Percentiles rank a stretch among this genome's conserved stretches.
phyloP scores from a whole-genome alignment of 2,797 vertebrate genomes.

The Sebastes ruberrimus region DNA sequence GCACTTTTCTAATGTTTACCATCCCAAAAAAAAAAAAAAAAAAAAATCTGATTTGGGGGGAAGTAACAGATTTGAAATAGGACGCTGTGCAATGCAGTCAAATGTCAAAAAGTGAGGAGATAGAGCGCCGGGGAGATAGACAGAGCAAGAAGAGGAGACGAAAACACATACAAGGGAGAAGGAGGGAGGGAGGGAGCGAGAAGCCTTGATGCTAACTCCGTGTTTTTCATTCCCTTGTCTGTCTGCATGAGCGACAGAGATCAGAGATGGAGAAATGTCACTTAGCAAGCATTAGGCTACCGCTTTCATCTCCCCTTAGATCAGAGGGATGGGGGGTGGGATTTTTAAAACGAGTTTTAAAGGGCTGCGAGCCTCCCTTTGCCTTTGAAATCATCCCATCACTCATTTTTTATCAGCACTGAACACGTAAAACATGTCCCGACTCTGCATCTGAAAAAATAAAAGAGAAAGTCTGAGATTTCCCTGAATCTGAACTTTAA shows the following conservation, averaged over 20 bases:
- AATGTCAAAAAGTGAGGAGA: constrained; percentile 56
- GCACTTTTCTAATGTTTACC: constrained; percentile 40
- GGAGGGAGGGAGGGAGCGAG: constrained; percentile 16
- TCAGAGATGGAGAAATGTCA: constrained; percentile 80
- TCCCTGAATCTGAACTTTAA: constrained; percentile 57
- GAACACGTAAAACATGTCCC: constrained; percentile 67
- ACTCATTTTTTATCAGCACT: constrained; percentile 71
- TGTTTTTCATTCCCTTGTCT: constrained; percentile 51
- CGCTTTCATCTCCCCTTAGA: constrained; percentile 71
- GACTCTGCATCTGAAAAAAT: constrained; percentile 31
- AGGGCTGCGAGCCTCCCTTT: constrained; percentile 58
- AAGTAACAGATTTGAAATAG: constrained; percentile 29
- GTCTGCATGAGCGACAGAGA: constrained; percentile 69
- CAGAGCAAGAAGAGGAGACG: constrained; percentile 7
- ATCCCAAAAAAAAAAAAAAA: neutral
- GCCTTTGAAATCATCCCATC: constrained; percentile 74
- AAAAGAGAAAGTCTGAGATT: constrained; percentile 21
- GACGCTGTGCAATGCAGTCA: constrained; percentile 33
- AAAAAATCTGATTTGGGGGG: constrained; percentile 18
- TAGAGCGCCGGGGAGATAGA: constrained; percentile 10
- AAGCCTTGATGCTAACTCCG: constrained; percentile 51
- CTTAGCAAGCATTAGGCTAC: constrained; percentile 71
- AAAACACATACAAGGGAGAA: constrained; percentile 36
- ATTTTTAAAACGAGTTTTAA: constrained; percentile 65
- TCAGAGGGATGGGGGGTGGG: constrained; percentile 56